Evolutionary conservation across 1,140 invertebrate genomes (phyloP).

Genomic region (Drosophila insularis): DNA sequence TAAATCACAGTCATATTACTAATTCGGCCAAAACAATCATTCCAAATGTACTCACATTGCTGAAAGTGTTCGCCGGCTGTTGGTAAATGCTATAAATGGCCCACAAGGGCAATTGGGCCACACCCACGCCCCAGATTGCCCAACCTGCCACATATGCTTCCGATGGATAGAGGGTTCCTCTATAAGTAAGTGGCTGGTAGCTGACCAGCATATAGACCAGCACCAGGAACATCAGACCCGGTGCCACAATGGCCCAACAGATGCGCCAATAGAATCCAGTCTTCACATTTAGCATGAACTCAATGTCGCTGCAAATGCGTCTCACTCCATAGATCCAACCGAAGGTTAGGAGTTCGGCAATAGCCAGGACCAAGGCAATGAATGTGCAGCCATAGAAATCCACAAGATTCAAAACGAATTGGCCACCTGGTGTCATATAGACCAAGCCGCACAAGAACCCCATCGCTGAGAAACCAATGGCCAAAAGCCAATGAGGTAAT

Average conservation of each 20-base stretch:
- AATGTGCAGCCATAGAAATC: conserved; percentile 93
- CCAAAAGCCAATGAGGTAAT: conserved; percentile 85
- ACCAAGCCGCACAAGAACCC: conserved; percentile 88
- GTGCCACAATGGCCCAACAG: conserved; percentile 91
- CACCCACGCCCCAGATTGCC: conserved; percentile 82
- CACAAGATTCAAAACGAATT: conserved; percentile 92
- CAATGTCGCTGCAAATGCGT: conserved; percentile 86
- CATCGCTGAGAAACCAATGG: conserved; percentile 84
- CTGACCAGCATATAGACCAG: conserved; percentile 86
- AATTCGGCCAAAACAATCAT: not conserved
- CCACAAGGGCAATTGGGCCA: conserved; percentile 83
- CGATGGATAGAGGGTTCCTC: conserved; percentile 82
- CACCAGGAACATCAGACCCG: conserved; percentile 88
- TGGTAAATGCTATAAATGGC: conserved; percentile 70
- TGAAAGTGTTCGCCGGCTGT: conserved; percentile 57
- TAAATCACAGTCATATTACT: not conserved
- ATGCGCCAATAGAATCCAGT: conserved; percentile 91
- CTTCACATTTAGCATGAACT: conserved; percentile 89
- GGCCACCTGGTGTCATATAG: conserved; percentile 92
- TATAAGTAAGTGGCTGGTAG: conserved; percentile 84
- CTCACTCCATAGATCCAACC: conserved; percentile 90
- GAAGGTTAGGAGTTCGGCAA: conserved; percentile 87
- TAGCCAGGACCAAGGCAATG: conserved; percentile 89
- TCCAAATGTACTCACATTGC: conserved; percentile 35
- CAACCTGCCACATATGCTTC: conserved; percentile 83